Evolutionary conservation across 2,888 invertebrate species (phyloP).

Genomic region (Pedicia rivosa): DNA sequence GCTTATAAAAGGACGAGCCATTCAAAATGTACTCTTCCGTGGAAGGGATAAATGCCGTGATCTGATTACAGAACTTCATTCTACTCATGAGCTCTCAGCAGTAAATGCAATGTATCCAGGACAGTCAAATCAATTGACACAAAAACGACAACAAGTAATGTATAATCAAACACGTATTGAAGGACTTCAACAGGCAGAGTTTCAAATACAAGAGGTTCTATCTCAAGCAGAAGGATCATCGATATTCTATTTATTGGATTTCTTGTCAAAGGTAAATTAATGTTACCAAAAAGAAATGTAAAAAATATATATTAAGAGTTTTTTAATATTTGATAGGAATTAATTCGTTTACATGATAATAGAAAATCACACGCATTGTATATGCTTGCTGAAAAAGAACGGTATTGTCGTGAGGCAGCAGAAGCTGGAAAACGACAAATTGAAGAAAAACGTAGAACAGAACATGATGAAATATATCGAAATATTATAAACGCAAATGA

Average conservation of each 20-base stretch:
- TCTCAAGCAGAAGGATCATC: conserved; percentile 55
- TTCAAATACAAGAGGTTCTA: conserved; percentile 42
- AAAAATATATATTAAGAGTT: no score
- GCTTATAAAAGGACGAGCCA: conserved; percentile 43
- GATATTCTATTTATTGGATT: conserved; percentile 54
- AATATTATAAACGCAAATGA: conserved; percentile 30
- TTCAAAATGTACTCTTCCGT: conserved; percentile 56
- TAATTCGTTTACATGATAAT: conserved; percentile 58
- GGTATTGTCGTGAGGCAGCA: conserved; percentile 58
- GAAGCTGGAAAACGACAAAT: conserved; percentile 65
- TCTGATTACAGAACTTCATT: conserved; percentile 53
- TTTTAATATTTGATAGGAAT: conserved; percentile 67
- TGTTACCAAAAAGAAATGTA: no score
- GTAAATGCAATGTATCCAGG: conserved; percentile 15
- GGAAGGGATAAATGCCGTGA: conserved; percentile 51
- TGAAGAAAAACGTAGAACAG: conserved; percentile 51
- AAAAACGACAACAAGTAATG: conserved; percentile 20
- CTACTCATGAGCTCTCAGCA: conserved; percentile 36
- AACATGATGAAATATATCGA: conserved; percentile 69
- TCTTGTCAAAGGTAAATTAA: no score
- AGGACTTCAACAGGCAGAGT: conserved; percentile 16
- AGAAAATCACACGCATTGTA: conserved; percentile 62
- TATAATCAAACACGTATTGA: conserved; percentile 22
- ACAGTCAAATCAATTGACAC: conserved; percentile 26
- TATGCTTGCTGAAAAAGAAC: conserved; percentile 59